Percentiles rank a stretch among this genome's conserved stretches.
These are phyloP conservation scores for Crenuchus spilurus DNA, from an alignment of 2,797 vertebrate species.

Conservation along the genomic window DNA sequence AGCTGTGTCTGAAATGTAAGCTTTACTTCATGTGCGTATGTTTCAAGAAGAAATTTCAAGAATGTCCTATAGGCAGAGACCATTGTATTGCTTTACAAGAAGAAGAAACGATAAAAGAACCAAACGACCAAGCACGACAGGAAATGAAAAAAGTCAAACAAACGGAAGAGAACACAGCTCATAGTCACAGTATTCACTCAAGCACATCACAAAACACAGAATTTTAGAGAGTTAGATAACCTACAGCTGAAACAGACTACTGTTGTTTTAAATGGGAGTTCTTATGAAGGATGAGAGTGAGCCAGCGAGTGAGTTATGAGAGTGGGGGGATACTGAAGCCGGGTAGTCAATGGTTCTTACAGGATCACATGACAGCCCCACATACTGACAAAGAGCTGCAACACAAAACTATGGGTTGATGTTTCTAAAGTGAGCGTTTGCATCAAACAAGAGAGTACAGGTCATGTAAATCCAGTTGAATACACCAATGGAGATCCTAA, in stretches of 20 bases:
- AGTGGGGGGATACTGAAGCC: conserved; percentile 32
- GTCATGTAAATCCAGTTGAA: conserved; percentile 25
- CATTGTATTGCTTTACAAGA: conserved; percentile 67
- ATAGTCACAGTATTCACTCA: conserved; percentile 72
- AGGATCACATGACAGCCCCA: conserved; percentile 34
- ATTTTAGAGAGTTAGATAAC: conserved; percentile 67
- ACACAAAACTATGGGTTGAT: conserved; percentile 25
- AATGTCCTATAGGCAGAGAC: conserved; percentile 54
- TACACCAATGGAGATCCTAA: conserved; percentile 14
- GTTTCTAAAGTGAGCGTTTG: conserved; percentile 8
- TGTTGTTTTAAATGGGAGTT: conserved; percentile 48
- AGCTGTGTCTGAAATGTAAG: conserved; percentile 51
- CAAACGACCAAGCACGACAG: conserved; percentile 41
- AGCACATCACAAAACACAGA: conserved; percentile 75
- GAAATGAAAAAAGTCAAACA: conserved; percentile 51
- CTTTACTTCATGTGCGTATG: conserved; percentile 61
- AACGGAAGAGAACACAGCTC: conserved; percentile 63
- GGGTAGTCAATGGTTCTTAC: conserved; percentile 18
- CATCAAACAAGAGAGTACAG: not conserved
- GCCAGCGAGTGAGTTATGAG: conserved; percentile 39
- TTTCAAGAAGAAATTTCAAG: conserved; percentile 53
- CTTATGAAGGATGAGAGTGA: conserved; percentile 21
- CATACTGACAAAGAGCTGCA: conserved; percentile 27
- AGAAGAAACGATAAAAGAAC: conserved; percentile 56
- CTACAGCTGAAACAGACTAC: conserved; percentile 73